Base-by-base conservation (phyloP, 2,888 invertebrate species). In the Rugalucina vietnamica region DNA sequence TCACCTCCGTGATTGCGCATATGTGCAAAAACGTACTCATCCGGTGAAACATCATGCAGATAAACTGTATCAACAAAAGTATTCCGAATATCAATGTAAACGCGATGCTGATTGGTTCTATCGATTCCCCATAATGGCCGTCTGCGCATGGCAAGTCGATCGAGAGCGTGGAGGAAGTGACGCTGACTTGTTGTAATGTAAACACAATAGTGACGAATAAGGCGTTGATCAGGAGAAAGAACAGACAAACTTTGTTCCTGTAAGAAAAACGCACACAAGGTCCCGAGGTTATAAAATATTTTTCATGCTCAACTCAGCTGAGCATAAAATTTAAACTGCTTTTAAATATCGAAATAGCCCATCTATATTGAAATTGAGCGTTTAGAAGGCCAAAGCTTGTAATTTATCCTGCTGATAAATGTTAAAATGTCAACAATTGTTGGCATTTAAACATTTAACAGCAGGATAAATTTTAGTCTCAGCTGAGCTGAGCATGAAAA, bases 11-110 rank as follows among this genome's bases (percentile, higher is more conserved):
- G 4, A 99, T 98, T 60, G 99, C 97, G 94, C 99, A 96, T 93
- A 99, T 99, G 94, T 99, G 99, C 1, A 99, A 97, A 85, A 99
- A 96, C 0, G 99, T 99, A 93, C 98, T 98, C 94, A 99, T 98
- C 92, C 99, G 97, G 97, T 99, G 99, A 96, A 99, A 98, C 96
- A 99, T 96, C 99, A 99, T 99, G 91, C 98, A 99, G 77, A 97
- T 96, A 37, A 90, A 88, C 81, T 92, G 92, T 21, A 91, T 82
- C n/a, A 84, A 74, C 80, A 92, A 82, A 69, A 91, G 76, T 18
- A 92, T 37, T 3, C 92, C 92, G 73, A 92, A 92, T 18, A 91
- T 86, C 1, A 86, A 83, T 29, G 90, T 89, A 75, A 92, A 92
- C 10, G 91, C 90, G 57, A 92, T 86, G 69, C 91, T 91, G 75